Evolutionary conservation across 2,113 vertebrate genomes (phyloP).

Genomic region (Hiodon tergisus): DNA sequence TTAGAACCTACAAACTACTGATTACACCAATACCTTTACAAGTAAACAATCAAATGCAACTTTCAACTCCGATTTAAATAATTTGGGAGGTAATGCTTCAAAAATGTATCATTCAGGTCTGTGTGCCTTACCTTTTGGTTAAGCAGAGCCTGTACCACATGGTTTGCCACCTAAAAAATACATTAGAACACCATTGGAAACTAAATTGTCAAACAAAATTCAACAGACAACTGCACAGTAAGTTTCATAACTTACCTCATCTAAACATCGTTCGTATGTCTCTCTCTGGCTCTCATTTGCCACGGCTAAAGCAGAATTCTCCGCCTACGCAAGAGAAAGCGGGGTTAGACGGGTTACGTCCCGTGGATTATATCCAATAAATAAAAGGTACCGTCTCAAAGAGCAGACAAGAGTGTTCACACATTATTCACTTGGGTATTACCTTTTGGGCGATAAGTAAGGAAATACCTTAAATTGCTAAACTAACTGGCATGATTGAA

Average conservation of each 20-base stretch:
- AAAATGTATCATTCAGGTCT: background rate
- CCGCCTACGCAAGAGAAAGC: slow-evolving; percentile 51
- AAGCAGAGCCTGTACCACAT: slow-evolving; percentile 71
- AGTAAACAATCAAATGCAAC: background rate
- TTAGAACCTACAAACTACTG: no score
- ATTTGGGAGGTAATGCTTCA: background rate
- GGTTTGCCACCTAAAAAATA: slow-evolving; percentile 68
- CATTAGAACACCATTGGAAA: background rate
- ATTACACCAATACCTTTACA: no score
- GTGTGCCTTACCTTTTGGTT: slow-evolving; percentile 67
- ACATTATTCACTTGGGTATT: no score
- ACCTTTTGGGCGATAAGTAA: no score
- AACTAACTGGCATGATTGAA: background rate
- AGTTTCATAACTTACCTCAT: slow-evolving; percentile 59
- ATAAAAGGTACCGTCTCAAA: no score
- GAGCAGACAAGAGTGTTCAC: no score
- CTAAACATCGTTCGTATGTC: slow-evolving; percentile 73
- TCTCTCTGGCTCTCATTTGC: slow-evolving; percentile 78
- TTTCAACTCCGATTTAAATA: background rate
- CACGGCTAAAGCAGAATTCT: slow-evolving; percentile 69
- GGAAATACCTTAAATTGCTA: background rate
- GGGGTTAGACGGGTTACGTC: background rate
- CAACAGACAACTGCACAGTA: background rate
- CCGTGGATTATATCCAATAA: no score
- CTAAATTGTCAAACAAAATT: background rate